Percentiles rank a stretch among this genome's conserved stretches.
These are phyloP conservation scores for Callorhinus ursinus DNA, from an alignment of 2,113 vertebrate genomes.

Conservation along the genomic window DNA sequence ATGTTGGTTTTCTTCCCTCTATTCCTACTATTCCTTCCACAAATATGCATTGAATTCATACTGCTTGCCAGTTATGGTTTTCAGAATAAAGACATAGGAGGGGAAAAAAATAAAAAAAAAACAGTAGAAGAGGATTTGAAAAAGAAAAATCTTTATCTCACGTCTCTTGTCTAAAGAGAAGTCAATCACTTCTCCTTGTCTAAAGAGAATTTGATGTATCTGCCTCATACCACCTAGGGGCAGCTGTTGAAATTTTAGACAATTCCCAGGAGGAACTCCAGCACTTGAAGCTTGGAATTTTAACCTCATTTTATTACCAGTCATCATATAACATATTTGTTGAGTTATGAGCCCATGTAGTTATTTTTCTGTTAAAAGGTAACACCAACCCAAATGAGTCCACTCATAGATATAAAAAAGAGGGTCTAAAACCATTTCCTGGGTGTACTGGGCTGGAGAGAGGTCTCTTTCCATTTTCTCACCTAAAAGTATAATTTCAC, in stretches of 20 bases:
- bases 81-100: slow-evolving; percentile 13
- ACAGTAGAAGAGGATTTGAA: neutral
- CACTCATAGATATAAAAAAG: neutral
- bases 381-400: neutral
- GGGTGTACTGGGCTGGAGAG: neutral
- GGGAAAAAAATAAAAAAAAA: neutral
- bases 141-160: neutral
- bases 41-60: neutral
- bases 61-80: neutral
- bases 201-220: neutral
- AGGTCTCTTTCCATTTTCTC: neutral
- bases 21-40: neutral
- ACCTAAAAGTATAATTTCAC: neutral
- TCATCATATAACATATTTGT: neutral
- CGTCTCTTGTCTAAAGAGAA: neutral
- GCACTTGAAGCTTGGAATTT: neutral
- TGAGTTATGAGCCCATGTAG: slow-evolving; percentile 19
- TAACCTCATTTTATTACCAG: neutral
- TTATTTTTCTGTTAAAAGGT: slow-evolving; percentile 41
- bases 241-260: slow-evolving; percentile 25
- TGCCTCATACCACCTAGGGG: neutral
- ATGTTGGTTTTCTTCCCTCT: neutral
- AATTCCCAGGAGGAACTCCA: neutral
- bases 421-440: neutral
- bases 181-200: neutral